Base-by-base conservation (phyloP, 2,797 vertebrate species). In the Carduelis carduelis region DNA sequence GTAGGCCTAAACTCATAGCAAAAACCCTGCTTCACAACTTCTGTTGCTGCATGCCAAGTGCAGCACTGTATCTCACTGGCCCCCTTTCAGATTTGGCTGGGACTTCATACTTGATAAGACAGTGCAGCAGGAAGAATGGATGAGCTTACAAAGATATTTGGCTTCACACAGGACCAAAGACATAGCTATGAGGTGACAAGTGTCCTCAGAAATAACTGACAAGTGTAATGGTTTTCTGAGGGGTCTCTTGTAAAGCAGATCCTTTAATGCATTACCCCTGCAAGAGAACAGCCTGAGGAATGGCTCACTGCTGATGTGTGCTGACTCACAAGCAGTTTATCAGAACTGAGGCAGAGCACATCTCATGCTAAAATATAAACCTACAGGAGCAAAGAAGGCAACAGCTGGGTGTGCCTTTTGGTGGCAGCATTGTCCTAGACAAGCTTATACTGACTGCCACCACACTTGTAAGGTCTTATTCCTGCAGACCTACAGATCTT, bases 381-480 rank as follows among this genome's bases (percentile, higher is more conserved):
- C 22, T 43, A 55, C 22, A 52, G 60, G 44, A 49, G 23, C 55
- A 80, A 63, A 68, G n/a, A 68, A 55, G 28, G 65, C 63, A 93
- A 57, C 50, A 92, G 61, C 82, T 43, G 57, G 17, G 1, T 53
- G 47, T 66, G 87, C 94, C 96, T 94, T 95, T 93, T 96, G 96
- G 95, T 96, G 96, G 95, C 96, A 97, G 94, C 70, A 95, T 95
- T 93, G 91, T 79, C 87, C 72, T 41, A 74, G n/a, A 55, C 20
- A 90, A 91, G 23, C 28, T 78, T 44, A 44, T 12, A 41, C 28
- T 34, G 79, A 53, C 46, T 1, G 12, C 49, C 78, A 50, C 14
- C 21, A 47, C 3, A 11, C 5, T 34, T 52, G 10, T 19, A 76
- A 68, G 55, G 11, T 53, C 20, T 89, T 70, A 46, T 3, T 86